phyloP scores from a whole-genome alignment of 1,140 invertebrate genomes.

The Drosophila obscura region DNA sequence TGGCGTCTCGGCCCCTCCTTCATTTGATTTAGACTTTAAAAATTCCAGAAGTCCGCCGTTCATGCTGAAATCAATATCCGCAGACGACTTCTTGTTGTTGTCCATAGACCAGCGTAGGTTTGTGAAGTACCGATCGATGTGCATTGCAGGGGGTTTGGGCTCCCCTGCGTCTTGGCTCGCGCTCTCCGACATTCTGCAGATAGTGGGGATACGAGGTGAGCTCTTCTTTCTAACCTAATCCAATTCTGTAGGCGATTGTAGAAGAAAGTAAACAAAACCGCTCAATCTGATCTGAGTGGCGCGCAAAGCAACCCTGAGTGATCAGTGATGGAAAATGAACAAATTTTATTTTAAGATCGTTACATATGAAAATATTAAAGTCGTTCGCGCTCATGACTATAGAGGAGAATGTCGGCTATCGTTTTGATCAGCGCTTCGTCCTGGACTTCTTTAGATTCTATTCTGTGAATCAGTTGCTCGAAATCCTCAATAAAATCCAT shows the following conservation, averaged over 20 bases:
- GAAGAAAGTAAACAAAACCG: too few relatives aligned
- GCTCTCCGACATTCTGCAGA: background rate
- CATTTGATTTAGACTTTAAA: background rate
- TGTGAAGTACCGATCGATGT: background rate
- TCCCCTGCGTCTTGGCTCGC: background rate
- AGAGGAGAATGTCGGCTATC: too few relatives aligned
- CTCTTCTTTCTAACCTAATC: too few relatives aligned
- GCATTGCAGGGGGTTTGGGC: too few relatives aligned
- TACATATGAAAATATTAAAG: too few relatives aligned
- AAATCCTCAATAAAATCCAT: conserved; percentile 31
- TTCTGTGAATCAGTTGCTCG: conserved; percentile 18
- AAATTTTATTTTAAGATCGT: background rate
- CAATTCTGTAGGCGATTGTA: too few relatives aligned
- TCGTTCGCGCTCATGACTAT: too few relatives aligned
- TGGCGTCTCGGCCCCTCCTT: background rate
- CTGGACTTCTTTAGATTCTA: background rate
- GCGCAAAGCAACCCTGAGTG: background rate
- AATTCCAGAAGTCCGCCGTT: background rate
- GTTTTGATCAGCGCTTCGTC: too few relatives aligned
- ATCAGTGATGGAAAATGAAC: background rate
- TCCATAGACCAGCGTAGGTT: background rate
- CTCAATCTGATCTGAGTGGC: too few relatives aligned
- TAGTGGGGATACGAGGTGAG: background rate
- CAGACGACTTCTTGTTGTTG: background rate
- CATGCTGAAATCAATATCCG: conserved; percentile 15